Conservation (phyloP, 2,113 vertebrate genomes). For the Dipodomys merriami region DNA sequence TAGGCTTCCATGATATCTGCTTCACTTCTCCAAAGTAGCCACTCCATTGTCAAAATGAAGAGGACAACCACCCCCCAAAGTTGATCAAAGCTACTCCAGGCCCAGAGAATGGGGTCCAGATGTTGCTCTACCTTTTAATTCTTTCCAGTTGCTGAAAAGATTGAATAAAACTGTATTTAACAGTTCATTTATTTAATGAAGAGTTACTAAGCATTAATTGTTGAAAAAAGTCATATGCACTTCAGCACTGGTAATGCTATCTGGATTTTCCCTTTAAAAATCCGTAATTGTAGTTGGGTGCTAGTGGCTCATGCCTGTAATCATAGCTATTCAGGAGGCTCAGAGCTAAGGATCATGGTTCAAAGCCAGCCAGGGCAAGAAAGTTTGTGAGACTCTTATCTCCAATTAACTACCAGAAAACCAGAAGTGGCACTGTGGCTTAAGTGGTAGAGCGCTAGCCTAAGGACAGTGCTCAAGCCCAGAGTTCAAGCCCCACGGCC, state of each 20-base stretch:
- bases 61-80: conserved; percentile 42
- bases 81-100: conserved; percentile 11
- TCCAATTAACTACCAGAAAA: too few relatives aligned
- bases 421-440: too few relatives aligned
- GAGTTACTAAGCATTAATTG: conserved; percentile 49
- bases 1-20: neutral
- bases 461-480: too few relatives aligned
- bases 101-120: conserved; percentile 20
- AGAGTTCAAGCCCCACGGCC: too few relatives aligned
- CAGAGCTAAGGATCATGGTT: too few relatives aligned
- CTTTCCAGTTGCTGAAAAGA: conserved; percentile 39
- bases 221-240: neutral
- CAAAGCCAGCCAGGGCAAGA: too few relatives aligned
- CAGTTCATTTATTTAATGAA: conserved; percentile 58
- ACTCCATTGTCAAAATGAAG: conserved; percentile 35
- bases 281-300: neutral
- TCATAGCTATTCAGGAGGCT: too few relatives aligned
- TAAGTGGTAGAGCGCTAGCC: too few relatives aligned
- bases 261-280: neutral
- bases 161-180: conserved; percentile 42
- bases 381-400: too few relatives aligned
- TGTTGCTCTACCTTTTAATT: neutral
- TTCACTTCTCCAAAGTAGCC: conserved; percentile 32
- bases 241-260: neutral
- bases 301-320: too few relatives aligned